Evolutionary conservation across 2,113 vertebrate genomes (phyloP).

Genomic region (Dromas ardeola): DNA sequence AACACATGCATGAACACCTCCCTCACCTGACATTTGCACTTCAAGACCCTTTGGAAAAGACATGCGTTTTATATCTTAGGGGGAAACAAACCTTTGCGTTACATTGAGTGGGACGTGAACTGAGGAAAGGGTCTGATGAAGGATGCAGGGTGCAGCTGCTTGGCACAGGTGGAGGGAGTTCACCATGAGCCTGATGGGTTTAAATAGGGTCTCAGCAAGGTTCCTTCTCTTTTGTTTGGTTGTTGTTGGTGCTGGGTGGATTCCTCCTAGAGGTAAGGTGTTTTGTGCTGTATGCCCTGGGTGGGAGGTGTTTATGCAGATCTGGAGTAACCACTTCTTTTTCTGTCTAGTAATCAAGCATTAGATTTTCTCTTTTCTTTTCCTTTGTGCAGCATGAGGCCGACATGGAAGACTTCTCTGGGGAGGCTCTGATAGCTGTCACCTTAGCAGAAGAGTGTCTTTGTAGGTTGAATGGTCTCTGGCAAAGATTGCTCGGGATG

Average conservation of each 20-base stretch:
- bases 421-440: background rate
- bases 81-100: background rate
- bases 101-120: background rate
- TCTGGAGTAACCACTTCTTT: background rate
- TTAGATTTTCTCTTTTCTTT: background rate
- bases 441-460: background rate
- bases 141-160: background rate
- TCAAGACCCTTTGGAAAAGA: background rate
- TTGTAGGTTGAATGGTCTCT: background rate
- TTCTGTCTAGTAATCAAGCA: background rate
- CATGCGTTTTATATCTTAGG: fast-evolving
- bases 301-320: background rate
- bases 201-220: background rate
- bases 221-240: fast-evolving
- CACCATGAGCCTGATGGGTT: background rate
- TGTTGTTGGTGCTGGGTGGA: background rate
- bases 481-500: background rate
- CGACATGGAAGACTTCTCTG: background rate
- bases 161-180: background rate
- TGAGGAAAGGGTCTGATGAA: background rate
- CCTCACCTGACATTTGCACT: background rate
- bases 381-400: too few species aligned
- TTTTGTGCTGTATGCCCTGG: fast-evolving
- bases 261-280: background rate
- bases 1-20: background rate